phyloP scores from a whole-genome alignment of 2,113 vertebrate genomes.

The Lamprotornis superbus region DNA sequence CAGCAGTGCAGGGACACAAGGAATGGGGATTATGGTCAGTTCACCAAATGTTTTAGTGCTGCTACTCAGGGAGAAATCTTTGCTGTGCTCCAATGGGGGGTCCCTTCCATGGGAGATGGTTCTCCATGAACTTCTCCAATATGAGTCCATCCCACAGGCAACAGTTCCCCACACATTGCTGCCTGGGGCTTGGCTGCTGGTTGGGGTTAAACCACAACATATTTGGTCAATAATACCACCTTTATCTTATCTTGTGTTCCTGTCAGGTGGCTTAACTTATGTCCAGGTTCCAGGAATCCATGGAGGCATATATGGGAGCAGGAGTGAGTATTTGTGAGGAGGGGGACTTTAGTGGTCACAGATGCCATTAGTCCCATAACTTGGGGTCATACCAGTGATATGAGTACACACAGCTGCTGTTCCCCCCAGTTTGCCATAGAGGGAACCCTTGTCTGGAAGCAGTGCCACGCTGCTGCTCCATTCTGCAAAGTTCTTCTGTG shows the following conservation, averaged over 20 bases:
- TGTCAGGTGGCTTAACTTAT: not conserved
- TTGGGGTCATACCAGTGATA: not conserved
- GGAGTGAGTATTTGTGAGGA: not conserved
- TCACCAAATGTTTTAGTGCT: not conserved
- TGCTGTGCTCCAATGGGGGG: fast-evolving
- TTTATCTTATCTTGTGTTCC: not conserved
- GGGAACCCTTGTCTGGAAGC: not conserved
- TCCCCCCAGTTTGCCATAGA: not conserved
- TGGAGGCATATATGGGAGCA: fast-evolving
- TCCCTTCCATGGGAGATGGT: no score
- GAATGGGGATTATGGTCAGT: not conserved
- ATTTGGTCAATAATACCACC: not conserved
- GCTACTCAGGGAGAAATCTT: not conserved
- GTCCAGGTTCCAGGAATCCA: not conserved
- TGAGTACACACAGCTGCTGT: not conserved
- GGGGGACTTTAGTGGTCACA: fast-evolving
- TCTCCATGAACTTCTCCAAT: not conserved
- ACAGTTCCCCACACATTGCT: not conserved
- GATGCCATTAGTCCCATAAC: no score
- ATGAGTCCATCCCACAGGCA: not conserved
- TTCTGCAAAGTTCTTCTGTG: not conserved
- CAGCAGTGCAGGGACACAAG: not conserved
- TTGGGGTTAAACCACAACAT: not conserved
- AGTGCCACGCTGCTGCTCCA: not conserved
- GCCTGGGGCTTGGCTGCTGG: not conserved